Evolutionary conservation across 2,888 invertebrate species (phyloP).

Genomic region (Electrophaes corylata): DNA sequence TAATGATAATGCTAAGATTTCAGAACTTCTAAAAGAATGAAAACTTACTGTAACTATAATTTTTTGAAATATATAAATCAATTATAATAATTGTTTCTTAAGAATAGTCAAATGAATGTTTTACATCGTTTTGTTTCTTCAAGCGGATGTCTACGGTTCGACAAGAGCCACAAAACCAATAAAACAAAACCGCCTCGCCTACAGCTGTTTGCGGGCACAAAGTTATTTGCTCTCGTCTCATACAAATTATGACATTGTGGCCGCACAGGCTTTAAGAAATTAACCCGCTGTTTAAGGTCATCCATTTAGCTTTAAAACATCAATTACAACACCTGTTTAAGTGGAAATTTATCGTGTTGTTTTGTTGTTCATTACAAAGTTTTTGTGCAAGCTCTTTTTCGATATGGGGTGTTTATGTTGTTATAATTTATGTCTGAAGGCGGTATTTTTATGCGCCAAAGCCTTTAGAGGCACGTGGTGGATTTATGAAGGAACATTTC

Average conservation of each 20-base stretch:
- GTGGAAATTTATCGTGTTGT: constrained; percentile 76
- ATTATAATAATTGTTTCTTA: background rate
- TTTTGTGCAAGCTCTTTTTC: constrained; percentile 42
- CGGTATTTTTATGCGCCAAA: constrained; percentile 68
- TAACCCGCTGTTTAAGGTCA: constrained; percentile 68
- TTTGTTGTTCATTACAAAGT: constrained; percentile 72
- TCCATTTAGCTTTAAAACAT: constrained; percentile 74
- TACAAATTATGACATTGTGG: constrained; percentile 74
- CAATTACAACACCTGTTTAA: constrained; percentile 83
- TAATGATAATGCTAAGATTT: too few species aligned
- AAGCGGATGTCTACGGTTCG: constrained; percentile 11
- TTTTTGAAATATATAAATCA: background rate
- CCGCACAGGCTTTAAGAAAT: constrained; percentile 70
- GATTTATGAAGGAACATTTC: constrained; percentile 76
- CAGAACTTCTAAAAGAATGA: too few species aligned
- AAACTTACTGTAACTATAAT: too few species aligned
- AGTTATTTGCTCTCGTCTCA: constrained; percentile 62
- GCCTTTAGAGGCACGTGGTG: constrained; percentile 71
- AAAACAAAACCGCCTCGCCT: constrained; percentile 35
- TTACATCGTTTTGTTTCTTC: background rate
- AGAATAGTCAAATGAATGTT: background rate
- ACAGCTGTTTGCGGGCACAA: constrained; percentile 47
- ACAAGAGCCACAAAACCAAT: constrained; percentile 23
- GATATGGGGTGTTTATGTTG: constrained; percentile 73
- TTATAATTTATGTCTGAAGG: constrained; percentile 74